These are phyloP conservation scores for Clarias macrocephalus DNA, from an alignment of 2,113 vertebrate genomes.

Conservation along the genomic window DNA sequence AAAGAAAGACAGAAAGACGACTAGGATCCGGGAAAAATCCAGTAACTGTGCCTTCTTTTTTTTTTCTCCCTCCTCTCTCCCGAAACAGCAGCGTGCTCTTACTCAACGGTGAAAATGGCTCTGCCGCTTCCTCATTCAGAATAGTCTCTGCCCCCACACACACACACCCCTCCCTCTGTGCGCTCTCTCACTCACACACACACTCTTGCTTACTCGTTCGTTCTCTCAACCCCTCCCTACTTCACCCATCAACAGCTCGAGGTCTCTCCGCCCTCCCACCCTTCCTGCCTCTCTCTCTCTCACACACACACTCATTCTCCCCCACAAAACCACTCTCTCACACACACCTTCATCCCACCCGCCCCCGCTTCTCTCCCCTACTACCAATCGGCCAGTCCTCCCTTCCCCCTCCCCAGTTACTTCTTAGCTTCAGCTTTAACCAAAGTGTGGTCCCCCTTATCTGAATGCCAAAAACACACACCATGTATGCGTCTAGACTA, in stretches of 20 bases:
- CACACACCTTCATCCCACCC: conserved; percentile 43
- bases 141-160: conserved; percentile 73
- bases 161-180: conserved; percentile 60
- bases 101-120: conserved; percentile 80
- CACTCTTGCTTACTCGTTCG: conserved; percentile 53
- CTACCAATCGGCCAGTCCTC: conserved; percentile 64
- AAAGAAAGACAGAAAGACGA: conserved; percentile 47
- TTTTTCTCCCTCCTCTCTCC: conserved; percentile 42
- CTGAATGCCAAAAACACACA: conserved; percentile 32
- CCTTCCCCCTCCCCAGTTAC: conserved; percentile 65
- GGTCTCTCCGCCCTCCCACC: conserved; percentile 31
- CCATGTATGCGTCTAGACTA: conserved; percentile 49
- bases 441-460: conserved; percentile 30
- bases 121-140: conserved; percentile 78
- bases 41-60: conserved; percentile 61
- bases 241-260: conserved; percentile 47
- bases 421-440: conserved; percentile 56
- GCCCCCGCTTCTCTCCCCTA: conserved; percentile 58
- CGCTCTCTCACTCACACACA: conserved; percentile 59
- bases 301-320: not conserved
- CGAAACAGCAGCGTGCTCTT: conserved; percentile 70
- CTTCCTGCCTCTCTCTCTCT: conserved; percentile 24
- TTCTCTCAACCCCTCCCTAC: conserved; percentile 44
- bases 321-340: conserved; percentile 4
- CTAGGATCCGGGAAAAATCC: conserved; percentile 42